Base-by-base conservation (phyloP, 1,140 invertebrate species). In the Sitobion miscanthi region DNA sequence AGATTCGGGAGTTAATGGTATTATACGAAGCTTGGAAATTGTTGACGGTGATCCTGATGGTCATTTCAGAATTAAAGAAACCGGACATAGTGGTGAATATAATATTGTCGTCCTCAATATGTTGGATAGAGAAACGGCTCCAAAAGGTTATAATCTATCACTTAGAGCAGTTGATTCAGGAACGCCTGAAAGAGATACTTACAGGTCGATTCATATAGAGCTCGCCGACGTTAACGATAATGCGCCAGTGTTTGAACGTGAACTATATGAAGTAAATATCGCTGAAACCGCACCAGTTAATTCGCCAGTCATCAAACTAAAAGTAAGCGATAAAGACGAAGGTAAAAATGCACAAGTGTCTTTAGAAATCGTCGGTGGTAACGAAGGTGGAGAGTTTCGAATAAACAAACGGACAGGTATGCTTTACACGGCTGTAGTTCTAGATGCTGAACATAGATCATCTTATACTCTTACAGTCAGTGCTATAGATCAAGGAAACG, bases 381-480 rank as follows among this genome's bases (percentile, higher is more conserved):
- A 99, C 95, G 97, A 98, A 94, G 97, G 98, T 54, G 97, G 97
- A 0, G 97, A 98, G 94, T 99, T 99, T 95, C 95, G 96, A 69
- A 97, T 99, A 21, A 98, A 99, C 95, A 96, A 97, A 0, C 97
- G 97, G 94, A 98, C 98, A 0, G 99, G 98, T 1, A 97, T 99
- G 96, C 95, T 99, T 0, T 98, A 98, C 94, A 98, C 98, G 0
- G 97, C 97, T 47, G 97, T 97, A 23, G 95, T 95, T 77, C 95
- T 99, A 4, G 99, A 99, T 95, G 97, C 98, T 0, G 99, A 99
- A 96, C 96, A 95, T 17, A 98, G 98, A 95, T 96, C 98, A 0
- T 97, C 98, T 94, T 99, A 99, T 95, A 98, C 98, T 6, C 95
- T 99, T 14, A 99, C 98, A 0, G 98, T 99, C 2, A 98, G 98